These are phyloP conservation scores for Drosophila cognata DNA, from an alignment of 2,888 invertebrate genomes.

Conservation along the genomic window DNA sequence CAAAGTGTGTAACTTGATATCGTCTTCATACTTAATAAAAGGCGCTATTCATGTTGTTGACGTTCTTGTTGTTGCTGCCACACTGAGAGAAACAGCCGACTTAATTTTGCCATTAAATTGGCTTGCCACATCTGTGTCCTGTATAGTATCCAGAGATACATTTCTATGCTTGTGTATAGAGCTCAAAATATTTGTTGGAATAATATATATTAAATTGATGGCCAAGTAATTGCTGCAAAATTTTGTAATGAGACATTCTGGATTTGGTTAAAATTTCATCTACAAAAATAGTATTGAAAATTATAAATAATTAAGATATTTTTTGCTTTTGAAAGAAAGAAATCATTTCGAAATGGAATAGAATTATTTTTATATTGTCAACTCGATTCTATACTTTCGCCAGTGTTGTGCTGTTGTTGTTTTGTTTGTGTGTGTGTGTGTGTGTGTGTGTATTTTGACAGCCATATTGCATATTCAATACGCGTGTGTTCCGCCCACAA, in stretches of 20 bases:
- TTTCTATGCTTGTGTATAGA: not conserved
- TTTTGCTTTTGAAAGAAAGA: not conserved
- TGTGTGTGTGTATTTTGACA: slow-evolving; percentile 47
- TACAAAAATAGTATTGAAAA: not conserved
- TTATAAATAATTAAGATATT: not conserved
- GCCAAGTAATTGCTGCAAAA: too few species aligned
- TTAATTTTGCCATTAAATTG: not conserved
- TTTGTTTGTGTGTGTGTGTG: slow-evolving; percentile 19
- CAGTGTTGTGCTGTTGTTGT: not conserved
- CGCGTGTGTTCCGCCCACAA: slow-evolving; percentile 49
- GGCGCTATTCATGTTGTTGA: slow-evolving; percentile 39
- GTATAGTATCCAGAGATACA: not conserved
- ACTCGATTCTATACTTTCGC: not conserved
- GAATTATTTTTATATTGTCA: not conserved
- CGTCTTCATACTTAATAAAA: slow-evolving; percentile 71
- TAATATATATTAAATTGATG: too few species aligned
- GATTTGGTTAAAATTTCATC: not conserved
- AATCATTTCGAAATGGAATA: not conserved
- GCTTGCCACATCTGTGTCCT: not conserved
- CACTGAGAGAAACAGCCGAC: not conserved
- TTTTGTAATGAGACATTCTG: too few species aligned
- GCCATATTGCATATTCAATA: slow-evolving; percentile 76
- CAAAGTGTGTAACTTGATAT: slow-evolving; percentile 70
- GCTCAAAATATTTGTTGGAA: not conserved
- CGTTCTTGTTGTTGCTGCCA: slow-evolving; percentile 30